Base-by-base conservation (phyloP, 1,140 invertebrate species). In the Saxidomus purpurata region DNA sequence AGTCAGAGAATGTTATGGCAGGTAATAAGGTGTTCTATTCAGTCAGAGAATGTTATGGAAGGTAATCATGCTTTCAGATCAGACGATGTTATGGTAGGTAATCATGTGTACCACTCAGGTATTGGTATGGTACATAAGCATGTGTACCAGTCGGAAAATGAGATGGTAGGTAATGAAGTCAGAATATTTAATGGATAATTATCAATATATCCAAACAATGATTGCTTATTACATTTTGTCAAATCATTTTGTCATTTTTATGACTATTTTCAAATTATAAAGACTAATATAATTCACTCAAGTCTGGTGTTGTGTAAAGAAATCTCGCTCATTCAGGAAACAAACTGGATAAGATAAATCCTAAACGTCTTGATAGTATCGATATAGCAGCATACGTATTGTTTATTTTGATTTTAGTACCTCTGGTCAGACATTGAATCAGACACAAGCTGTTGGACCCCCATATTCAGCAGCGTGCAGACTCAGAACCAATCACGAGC, bases 381-480 rank as follows among this genome's bases (percentile, higher is more conserved):
- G n/a, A n/a, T n/a, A n/a, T n/a, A n/a, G n/a, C n/a, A n/a, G n/a
- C n/a, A n/a, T n/a, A n/a, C n/a, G n/a, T n/a, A n/a, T n/a, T n/a
- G n/a, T n/a, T n/a, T n/a, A n/a, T n/a, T n/a, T n/a, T n/a, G n/a
- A 28, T 76, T 49, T 55, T 38, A 79, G 76, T 55, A 15, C 76
- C 2, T 9, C 43, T 36, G 31, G 25, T 15, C 76, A 55, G 15
- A 6, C 47, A 79, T 38, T 79, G 76, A 55, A 55, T 34, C 49
- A 79, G 22, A 19, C 76, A 31, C 47, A 11, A 4, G 4, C 76
- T 0, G 31, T 47, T 22, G 40, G 40, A 43, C n/a, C 9, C 28
- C 13, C 76, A 52, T 52, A 34, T 55, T 28, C 43, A 59, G 15
- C 17, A 31, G 25, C 43, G 4, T 79, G 76, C 22, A 13, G 47